These are phyloP conservation scores for Aphelocoma coerulescens DNA, from an alignment of 2,113 vertebrate species.

Conservation along the genomic window DNA sequence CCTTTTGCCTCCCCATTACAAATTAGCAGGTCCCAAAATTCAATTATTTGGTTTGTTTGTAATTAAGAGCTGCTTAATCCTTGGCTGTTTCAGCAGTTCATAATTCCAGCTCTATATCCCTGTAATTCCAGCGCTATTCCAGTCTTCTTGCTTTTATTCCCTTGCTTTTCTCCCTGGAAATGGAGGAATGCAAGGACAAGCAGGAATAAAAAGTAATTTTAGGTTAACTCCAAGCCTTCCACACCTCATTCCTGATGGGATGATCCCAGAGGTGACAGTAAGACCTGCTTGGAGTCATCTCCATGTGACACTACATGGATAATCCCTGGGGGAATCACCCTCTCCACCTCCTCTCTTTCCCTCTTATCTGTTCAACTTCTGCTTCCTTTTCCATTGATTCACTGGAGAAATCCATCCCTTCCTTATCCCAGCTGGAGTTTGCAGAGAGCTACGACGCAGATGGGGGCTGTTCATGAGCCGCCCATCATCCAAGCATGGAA, in stretches of 20 bases:
- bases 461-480: background rate
- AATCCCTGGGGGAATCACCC: background rate
- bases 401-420: background rate
- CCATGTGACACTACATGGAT: fast-evolving
- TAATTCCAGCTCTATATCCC: background rate
- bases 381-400: background rate
- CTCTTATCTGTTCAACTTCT: background rate
- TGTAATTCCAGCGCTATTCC: background rate
- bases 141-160: background rate
- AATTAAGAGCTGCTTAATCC: slow-evolving; percentile 1
- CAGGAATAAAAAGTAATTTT: background rate
- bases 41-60: background rate
- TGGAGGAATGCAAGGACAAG: background rate
- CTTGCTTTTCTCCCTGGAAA: background rate
- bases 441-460: background rate
- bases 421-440: background rate
- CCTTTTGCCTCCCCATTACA: background rate
- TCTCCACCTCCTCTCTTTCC: background rate
- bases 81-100: background rate
- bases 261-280: background rate
- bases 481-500: background rate
- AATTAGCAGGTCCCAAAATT: background rate
- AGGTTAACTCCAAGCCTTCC: background rate
- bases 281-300: background rate
- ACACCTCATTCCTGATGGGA: background rate